Evolutionary conservation across 2,888 invertebrate species (phyloP).

Genomic region (Hanleya hanleyi): DNA sequence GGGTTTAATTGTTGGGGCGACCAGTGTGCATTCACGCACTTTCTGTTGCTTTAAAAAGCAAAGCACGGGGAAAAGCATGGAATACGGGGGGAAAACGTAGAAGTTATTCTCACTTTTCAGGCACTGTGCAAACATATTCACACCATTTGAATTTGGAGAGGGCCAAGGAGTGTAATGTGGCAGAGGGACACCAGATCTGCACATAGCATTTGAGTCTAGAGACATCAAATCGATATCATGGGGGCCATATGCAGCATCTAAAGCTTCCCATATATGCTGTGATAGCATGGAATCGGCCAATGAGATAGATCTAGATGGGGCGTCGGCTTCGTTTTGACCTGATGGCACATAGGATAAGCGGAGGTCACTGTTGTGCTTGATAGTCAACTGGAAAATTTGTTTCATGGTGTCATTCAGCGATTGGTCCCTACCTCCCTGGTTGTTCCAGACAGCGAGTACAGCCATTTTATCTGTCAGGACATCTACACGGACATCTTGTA

Average conservation of each 20-base stretch:
- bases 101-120: not conserved
- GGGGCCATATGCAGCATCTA: constrained; percentile 24
- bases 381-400: not conserved
- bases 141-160: constrained; percentile 21
- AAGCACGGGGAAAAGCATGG: not conserved
- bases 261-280: constrained; percentile 12
- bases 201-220: constrained; percentile 30
- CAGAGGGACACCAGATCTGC: constrained; percentile 4
- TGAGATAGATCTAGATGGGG: not conserved
- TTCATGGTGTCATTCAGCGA: too few relatives aligned
- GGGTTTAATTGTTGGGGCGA: not conserved
- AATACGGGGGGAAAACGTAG: not conserved
- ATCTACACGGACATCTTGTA: not conserved
- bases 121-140: constrained; percentile 31
- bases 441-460: not conserved
- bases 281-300: constrained; percentile 17
- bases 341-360: constrained; percentile 27
- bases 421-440: not conserved
- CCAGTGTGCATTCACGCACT: not conserved
- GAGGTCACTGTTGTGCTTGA: constrained; percentile 20
- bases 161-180: constrained; percentile 28
- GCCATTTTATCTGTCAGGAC: not conserved
- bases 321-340: constrained; percentile 13
- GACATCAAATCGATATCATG: constrained; percentile 35
- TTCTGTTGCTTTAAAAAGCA: not conserved